Evolutionary conservation across 2,113 vertebrate genomes (phyloP), one percentile per base, ranked within the genome.

Genomic region (Ophthalmolycus amberensis): DNA sequence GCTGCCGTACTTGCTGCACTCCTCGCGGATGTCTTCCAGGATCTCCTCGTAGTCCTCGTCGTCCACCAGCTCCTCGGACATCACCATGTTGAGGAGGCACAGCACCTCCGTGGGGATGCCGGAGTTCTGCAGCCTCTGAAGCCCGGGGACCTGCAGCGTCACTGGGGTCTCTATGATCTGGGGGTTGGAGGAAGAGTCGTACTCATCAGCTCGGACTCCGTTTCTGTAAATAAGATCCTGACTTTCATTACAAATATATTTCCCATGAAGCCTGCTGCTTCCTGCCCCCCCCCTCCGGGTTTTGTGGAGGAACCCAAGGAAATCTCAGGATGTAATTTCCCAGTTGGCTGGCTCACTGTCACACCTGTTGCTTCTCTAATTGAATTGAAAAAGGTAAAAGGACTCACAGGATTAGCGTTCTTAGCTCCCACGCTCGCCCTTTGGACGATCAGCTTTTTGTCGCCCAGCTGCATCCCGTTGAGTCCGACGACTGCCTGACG

Each of bases 11-110:
- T 96, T 96, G 92, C 95, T 94, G 90, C 95, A 95, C 89, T 96
- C 95, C 64, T 96, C 94, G 3, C 93, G 87, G 86, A 96, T 93
- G 84, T 96, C 95, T 18, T 95, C 94, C 82, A 96, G 91, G 88
- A 96, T 96, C 91, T 95, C 95, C 91, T 95, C 94, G 14, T 95
- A 95, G 88, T 95, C 95, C 15, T 96, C 94, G 10, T 96, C 94
- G 1, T 95, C 95, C 83, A 95, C 89, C 90, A 96, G 93, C 86
- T 96, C 95, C 75, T 95, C 95, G 0, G 95, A 92, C 93, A 95
- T 93, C 79, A 96, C 94, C 95, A 95, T 96, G 88, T 96, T 95
- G 79, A 96, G 93, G 54, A 96, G 93, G 79, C 95, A 96, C 68
- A 96, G 88, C 82, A 96, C 95, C 85, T 95, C 92, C 0, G 95